Conservation (phyloP, 2,888 invertebrate species). For the Drosophila mettleri region DNA sequence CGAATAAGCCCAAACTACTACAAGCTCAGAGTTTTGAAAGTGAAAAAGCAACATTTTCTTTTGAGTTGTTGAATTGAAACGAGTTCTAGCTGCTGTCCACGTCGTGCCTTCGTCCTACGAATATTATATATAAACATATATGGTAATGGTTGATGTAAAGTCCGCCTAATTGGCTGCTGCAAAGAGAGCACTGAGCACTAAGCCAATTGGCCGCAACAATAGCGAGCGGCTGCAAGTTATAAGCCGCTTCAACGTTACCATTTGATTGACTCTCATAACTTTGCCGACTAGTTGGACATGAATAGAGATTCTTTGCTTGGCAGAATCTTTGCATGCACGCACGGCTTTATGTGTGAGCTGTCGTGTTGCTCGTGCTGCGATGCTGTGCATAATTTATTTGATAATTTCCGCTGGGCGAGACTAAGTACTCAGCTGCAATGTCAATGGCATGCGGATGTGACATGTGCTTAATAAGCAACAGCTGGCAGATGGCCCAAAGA, state of each 20-base stretch:
- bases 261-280: conserved; percentile 50
- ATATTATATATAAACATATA: not conserved
- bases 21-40: not conserved
- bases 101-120: not conserved
- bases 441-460: not conserved
- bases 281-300: conserved; percentile 10
- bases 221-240: not conserved
- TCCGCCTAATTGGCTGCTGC: conserved; percentile 13
- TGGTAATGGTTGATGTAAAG: not conserved
- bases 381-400: conserved; percentile 40
- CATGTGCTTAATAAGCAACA: conserved; percentile 7
- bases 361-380: conserved; percentile 1
- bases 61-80: not conserved
- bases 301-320: not conserved
- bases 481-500: not conserved
- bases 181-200: not conserved
- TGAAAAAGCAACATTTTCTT: not conserved
- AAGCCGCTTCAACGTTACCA: conserved; percentile 9
- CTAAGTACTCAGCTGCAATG: not conserved
- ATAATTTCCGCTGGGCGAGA: not conserved
- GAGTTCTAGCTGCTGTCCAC: not conserved
- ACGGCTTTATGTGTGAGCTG: not conserved
- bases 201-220: not conserved
- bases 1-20: not conserved
- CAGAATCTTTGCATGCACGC: not conserved